Conservation (phyloP, 2,888 invertebrate species). For the Drosophila hawaiiensis region DNA sequence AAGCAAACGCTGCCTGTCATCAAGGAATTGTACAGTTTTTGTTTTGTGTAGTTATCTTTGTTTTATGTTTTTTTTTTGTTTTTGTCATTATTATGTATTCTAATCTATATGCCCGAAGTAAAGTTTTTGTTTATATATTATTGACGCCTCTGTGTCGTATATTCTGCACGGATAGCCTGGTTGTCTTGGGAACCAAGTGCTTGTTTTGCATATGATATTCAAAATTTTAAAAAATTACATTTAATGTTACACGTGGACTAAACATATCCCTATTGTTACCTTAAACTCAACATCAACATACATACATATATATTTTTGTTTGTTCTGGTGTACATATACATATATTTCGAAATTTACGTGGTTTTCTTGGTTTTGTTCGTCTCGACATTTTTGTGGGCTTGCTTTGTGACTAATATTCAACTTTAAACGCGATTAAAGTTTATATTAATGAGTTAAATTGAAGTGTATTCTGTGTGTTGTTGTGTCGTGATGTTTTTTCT, state of each 20-base stretch:
- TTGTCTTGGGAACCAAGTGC: conserved; percentile 1
- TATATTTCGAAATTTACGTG: conserved; percentile 44
- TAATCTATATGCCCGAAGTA: conserved; percentile 21
- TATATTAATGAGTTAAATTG: conserved; percentile 58
- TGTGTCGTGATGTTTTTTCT: conserved; percentile 36
- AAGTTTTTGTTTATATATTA: conserved; percentile 5
- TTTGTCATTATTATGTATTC: conserved; percentile 9
- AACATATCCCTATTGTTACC: conserved; percentile 68
- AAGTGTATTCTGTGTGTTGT: conserved; percentile 37
- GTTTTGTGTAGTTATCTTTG: not conserved
- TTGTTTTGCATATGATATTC: conserved; percentile 17
- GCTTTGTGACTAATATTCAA: conserved; percentile 67
- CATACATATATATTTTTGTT: conserved; percentile 42
- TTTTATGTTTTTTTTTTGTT: not conserved
- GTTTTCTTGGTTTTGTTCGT: conserved; percentile 24
- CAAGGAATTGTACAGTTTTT: conserved; percentile 18
- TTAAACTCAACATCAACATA: conserved; percentile 73
- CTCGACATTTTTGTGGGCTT: conserved; percentile 22
- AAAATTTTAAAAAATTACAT: conserved; percentile 60
- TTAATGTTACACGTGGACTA: conserved; percentile 71
- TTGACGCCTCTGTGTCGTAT: not conserved
- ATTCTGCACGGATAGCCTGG: conserved; percentile 7
- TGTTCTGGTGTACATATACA: conserved; percentile 46
- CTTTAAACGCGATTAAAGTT: conserved; percentile 69
- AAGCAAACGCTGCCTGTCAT: conserved; percentile 8